A percentile compares a stretch with the other conserved stretches of the same genome.
Conservation (phyloP, 2,797 vertebrate species). For the Scarus forsteni region DNA sequence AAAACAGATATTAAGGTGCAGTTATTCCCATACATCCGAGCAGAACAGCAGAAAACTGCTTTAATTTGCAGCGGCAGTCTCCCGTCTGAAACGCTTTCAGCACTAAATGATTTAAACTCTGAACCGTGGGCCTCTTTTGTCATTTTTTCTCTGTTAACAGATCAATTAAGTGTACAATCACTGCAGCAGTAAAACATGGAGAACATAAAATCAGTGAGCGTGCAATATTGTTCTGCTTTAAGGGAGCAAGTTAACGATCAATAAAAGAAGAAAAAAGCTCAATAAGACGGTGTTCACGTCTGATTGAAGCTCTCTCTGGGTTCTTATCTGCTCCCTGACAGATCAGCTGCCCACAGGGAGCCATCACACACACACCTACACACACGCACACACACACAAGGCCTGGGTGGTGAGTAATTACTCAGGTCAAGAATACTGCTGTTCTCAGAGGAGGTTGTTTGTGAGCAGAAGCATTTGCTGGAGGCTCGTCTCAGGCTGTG, state of each 20-base stretch:
- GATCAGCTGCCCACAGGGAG: slow-evolving; percentile 41
- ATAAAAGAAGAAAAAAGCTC: slow-evolving; percentile 21
- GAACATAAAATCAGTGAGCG: slow-evolving; percentile 1
- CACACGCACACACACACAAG: slow-evolving; percentile 17
- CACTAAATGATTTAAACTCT: neutral
- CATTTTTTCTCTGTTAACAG: slow-evolving; percentile 12
- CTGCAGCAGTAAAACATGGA: neutral
- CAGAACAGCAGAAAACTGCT: neutral
- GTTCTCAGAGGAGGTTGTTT: slow-evolving; percentile 37
- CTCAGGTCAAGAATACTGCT: slow-evolving; percentile 48
- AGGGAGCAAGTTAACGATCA: slow-evolving; percentile 34
- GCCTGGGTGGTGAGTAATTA: slow-evolving; percentile 61
- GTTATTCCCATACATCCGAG: neutral
- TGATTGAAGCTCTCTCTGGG: slow-evolving; percentile 34
- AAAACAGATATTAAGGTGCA: neutral
- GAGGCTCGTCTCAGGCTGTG: slow-evolving; percentile 7
- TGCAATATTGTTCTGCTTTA: slow-evolving; percentile 11
- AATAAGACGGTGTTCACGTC: slow-evolving; percentile 12
- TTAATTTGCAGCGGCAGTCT: too few species aligned
- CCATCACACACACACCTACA: slow-evolving; percentile 5
- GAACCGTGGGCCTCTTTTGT: neutral
- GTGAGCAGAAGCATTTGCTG: neutral
- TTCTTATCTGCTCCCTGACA: slow-evolving; percentile 57
- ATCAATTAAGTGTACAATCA: slow-evolving; percentile 9
- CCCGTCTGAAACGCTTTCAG: neutral